Evolutionary conservation across 2,113 vertebrate genomes (phyloP).

Genomic region (Planiliza haematocheilus): DNA sequence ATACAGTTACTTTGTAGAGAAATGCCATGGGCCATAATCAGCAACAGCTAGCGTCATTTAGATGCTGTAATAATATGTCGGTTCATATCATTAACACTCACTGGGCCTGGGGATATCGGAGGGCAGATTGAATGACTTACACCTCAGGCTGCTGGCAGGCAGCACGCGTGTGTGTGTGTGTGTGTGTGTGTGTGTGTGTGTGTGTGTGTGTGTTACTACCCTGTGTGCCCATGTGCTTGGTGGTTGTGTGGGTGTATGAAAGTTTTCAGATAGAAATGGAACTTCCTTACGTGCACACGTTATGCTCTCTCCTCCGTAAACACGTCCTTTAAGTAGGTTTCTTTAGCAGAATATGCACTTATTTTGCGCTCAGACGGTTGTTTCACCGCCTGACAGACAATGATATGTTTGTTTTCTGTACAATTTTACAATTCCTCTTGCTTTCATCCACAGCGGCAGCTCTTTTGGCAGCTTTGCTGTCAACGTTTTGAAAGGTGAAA

Average conservation of each 20-base stretch:
- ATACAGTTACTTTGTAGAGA: constrained; percentile 48
- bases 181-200: not conserved
- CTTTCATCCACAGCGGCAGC: constrained; percentile 42
- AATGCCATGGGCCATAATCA: constrained; percentile 57
- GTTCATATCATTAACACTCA: constrained; percentile 71
- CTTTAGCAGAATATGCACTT: constrained; percentile 20
- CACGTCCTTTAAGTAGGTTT: constrained; percentile 19
- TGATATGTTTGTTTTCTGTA: constrained; percentile 35
- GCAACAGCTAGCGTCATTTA: constrained; percentile 65
- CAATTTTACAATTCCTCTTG: constrained; percentile 24
- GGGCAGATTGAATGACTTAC: constrained; percentile 51
- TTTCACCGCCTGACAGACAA: constrained; percentile 33
- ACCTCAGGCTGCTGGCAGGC: constrained; percentile 36
- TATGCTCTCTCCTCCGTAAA: constrained; percentile 19
- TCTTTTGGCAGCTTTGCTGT: constrained; percentile 53
- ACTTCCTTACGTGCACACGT: constrained; percentile 12
- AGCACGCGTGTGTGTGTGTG: not conserved
- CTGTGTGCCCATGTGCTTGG: not conserved
- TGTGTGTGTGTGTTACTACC: not conserved
- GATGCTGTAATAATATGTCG: constrained; percentile 75
- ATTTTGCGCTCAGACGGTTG: constrained; percentile 38
- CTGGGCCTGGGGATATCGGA: constrained; percentile 56
- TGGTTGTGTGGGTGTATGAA: constrained; percentile 23
- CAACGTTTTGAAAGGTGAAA: constrained; percentile 61
- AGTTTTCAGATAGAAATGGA: constrained; percentile 32